Evolutionary conservation across 2,113 vertebrate genomes (phyloP), one percentile per base, ranked within the genome.

Genomic region (Ameiurus melas): DNA sequence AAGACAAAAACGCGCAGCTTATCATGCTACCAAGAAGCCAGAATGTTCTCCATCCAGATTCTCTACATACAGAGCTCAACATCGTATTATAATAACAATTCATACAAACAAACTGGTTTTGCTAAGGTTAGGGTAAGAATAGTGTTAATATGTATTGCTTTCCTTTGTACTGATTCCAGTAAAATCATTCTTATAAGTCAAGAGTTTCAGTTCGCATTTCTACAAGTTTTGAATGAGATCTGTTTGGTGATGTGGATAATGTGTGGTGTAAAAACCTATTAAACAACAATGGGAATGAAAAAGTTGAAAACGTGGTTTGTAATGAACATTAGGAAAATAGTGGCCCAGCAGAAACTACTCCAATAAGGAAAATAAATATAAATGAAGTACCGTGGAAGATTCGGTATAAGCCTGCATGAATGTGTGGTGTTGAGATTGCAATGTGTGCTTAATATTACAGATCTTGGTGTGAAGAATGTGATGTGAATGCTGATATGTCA

Each of bases 361-460:
- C 70, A 73, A 39, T 39, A 73, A 73, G 19, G 39, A 19, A 73
- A 73, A 71, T 71, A 53, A 13, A 53, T 36, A 70, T 36, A 70
- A 36, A 73, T 36, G 33, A 36, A 30, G 17, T 36, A 57, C 13
- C 66, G 9, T 58, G 84, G n/a, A 85, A 33, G 55, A 10, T 57
- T 60, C 22, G 22, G 58, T 17, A 85, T 25, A 36, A 58, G 68
- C 30, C 51, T 55, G 47, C 2, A 68, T 71, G 66, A 22, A 5
- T 84, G 83, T 85, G 25, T 39, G 66, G 47, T 71, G 51, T 71
- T 75, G 84, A 75, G 53, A 25, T 85, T 85, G 5, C 30, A 58
- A 5, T 55, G 6, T 27, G n/a, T 39, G 84, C 33, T 36, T 58
- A 39, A 58, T 85, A 75, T 71, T 73, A 55, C 43, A 60, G 13